Percentiles rank a stretch among this genome's conserved stretches.
phyloP scores from a whole-genome alignment of 2,888 invertebrate species.

The Gortyna flavago region DNA sequence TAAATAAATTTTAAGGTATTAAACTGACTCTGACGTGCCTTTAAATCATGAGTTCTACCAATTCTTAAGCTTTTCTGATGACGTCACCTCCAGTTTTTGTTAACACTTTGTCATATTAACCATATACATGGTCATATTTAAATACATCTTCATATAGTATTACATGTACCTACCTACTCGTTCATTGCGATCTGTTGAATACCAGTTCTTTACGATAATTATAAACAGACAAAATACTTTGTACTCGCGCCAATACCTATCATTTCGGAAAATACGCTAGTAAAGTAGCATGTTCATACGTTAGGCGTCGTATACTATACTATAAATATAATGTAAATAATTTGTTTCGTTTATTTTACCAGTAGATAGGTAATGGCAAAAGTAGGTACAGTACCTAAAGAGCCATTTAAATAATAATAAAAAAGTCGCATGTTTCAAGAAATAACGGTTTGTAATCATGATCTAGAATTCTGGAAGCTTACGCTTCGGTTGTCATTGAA shows the following conservation, averaged over 20 bases:
- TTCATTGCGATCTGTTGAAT: constrained; percentile 46
- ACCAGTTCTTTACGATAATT: constrained; percentile 51
- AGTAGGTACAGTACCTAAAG: too few relatives aligned
- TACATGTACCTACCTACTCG: constrained; percentile 3
- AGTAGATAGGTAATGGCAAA: not conserved
- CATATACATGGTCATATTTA: constrained; percentile 8
- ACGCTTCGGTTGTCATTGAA: not conserved
- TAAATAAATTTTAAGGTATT: not conserved
- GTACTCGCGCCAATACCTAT: constrained; percentile 47
- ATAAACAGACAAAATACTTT: constrained; percentile 51
- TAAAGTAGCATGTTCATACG: constrained; percentile 42
- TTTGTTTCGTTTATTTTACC: constrained; percentile 12
- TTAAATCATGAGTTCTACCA: not conserved
- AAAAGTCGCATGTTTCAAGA: not conserved
- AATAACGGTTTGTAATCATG: not conserved
- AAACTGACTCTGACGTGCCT: not conserved
- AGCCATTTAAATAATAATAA: not conserved
- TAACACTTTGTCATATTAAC: too few relatives aligned
- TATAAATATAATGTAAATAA: constrained; percentile 21
- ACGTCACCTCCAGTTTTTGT: not conserved
- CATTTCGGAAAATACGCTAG: constrained; percentile 38
- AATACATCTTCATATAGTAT: constrained; percentile 5
- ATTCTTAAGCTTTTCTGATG: not conserved
- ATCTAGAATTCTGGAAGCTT: not conserved
- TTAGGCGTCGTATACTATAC: constrained; percentile 3